These are phyloP conservation scores for Smittia sp. DNA, from an alignment of 2,888 invertebrate species.

Conservation along the genomic window DNA sequence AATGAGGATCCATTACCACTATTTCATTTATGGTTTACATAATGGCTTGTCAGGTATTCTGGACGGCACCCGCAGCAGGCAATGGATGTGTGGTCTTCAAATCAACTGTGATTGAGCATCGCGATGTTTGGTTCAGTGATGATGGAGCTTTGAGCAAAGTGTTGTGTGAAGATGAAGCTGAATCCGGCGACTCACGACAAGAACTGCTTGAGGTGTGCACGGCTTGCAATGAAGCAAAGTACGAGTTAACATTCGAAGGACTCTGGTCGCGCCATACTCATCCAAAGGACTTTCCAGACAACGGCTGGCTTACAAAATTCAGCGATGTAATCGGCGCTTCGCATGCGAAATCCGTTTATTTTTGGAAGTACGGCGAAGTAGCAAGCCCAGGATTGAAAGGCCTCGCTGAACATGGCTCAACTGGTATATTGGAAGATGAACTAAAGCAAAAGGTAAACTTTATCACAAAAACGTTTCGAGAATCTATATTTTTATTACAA, in stretches of 20 bases:
- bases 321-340: slow-evolving; percentile 96
- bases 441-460: slow-evolving; percentile 77
- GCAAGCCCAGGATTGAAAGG: slow-evolving; percentile 88
- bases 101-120: slow-evolving; percentile 72
- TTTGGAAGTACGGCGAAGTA: slow-evolving; percentile 82
- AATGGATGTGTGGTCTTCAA: slow-evolving; percentile 80
- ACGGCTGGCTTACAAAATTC: slow-evolving; percentile 86
- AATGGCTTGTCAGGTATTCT: slow-evolving; percentile 50
- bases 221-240: slow-evolving; percentile 97
- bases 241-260: slow-evolving; percentile 91
- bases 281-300: slow-evolving; percentile 91
- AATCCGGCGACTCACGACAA: slow-evolving; percentile 64
- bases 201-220: slow-evolving; percentile 76
- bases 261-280: slow-evolving; percentile 95
- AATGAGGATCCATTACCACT: not conserved
- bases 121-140: slow-evolving; percentile 77
- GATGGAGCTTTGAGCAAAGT: slow-evolving; percentile 69
- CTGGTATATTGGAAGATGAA: slow-evolving; percentile 87
- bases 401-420: slow-evolving; percentile 93
- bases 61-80: slow-evolving; percentile 78
- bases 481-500: slow-evolving; percentile 42
- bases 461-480: not conserved
- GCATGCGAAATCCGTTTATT: slow-evolving; percentile 73
- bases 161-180: slow-evolving; percentile 68
- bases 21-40: no score